These are phyloP conservation scores for Paratilapia polleni DNA, from an alignment of 2,113 vertebrate genomes.

Conservation along the genomic window DNA sequence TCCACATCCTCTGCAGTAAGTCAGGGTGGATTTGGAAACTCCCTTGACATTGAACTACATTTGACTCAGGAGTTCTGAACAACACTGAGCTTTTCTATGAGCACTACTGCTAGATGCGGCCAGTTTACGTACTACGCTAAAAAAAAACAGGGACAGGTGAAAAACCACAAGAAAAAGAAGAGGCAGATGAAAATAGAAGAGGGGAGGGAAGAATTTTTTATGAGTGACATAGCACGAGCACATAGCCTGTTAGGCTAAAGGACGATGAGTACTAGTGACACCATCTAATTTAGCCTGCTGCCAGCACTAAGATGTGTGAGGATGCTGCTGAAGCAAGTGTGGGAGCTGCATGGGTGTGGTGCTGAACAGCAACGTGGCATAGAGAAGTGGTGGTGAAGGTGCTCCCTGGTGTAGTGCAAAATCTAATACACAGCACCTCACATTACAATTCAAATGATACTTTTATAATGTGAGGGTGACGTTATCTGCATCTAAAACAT, in stretches of 20 bases:
- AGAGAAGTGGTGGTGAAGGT: not conserved
- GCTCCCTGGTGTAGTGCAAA: not conserved
- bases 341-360: slow-evolving; percentile 58
- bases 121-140: slow-evolving; percentile 11
- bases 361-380: not conserved
- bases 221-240: slow-evolving; percentile 13
- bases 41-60: not conserved
- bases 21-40: not conserved
- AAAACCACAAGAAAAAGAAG: not conserved
- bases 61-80: not conserved
- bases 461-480: not conserved
- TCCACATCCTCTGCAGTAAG: not conserved
- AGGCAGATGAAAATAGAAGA: not conserved
- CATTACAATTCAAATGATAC: not conserved
- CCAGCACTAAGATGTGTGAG: not conserved
- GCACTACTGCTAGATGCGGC: slow-evolving; percentile 16
- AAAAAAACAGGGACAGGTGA: not conserved
- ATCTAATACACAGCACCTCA: not conserved
- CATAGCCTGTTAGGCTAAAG: slow-evolving; percentile 10
- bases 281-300: slow-evolving; percentile 38
- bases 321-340: slow-evolving; percentile 8
- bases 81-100: slow-evolving; percentile 5
- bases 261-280: slow-evolving; percentile 45
- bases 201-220: not conserved
- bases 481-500: slow-evolving; percentile 14